Base-by-base conservation (phyloP, 2,113 vertebrate species). In the Rutilus rutilus region DNA sequence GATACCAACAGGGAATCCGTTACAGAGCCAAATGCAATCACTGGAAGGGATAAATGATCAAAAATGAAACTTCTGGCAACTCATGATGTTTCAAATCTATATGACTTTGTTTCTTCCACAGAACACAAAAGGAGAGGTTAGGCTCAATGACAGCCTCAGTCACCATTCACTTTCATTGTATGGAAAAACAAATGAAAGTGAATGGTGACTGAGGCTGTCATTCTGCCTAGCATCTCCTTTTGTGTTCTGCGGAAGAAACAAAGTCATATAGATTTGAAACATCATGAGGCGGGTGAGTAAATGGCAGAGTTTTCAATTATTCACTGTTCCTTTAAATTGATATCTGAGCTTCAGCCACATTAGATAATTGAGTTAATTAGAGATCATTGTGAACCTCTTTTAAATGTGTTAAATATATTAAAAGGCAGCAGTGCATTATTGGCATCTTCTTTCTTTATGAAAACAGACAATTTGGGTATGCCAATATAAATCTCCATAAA, bases 1-100 rank as follows among this genome's bases (percentile, higher is more conserved):
- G 59, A 80, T 80, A 47, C 78, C 57, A 80, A 80, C 39, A 62
- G 23, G 59, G 59, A 42, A 64, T 5, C 78, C 10, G 39, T 21
- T 47, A 9, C 23, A 30, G n/a, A 47, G 78, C n/a, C 78, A 80
- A 62, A 64, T 45, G 59, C 36, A 80, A 80, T 80, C 78, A 47
- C 33, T n/a, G 36, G 10, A 42, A 12, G 67, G 67, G 67, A 71
- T 39, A 25, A 42, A 47, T 74, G 25, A 47, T n/a, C 42, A n/a
- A 47, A 74, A 74, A 14, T 74, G 2, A 8, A 47, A 74, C 71
- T 74, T 25, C 12, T 47, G 23, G 12, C 12, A 25, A 47, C 39
- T 50, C 14, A 15, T 25, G 3, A 27, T 50, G 47, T 27, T 77
- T 77, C 47, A 21, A 39, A 78, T 33, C 54, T 39, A 33, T 54